Evolutionary conservation across 2,888 invertebrate genomes (phyloP).

Genomic region (Cephus spinipes): DNA sequence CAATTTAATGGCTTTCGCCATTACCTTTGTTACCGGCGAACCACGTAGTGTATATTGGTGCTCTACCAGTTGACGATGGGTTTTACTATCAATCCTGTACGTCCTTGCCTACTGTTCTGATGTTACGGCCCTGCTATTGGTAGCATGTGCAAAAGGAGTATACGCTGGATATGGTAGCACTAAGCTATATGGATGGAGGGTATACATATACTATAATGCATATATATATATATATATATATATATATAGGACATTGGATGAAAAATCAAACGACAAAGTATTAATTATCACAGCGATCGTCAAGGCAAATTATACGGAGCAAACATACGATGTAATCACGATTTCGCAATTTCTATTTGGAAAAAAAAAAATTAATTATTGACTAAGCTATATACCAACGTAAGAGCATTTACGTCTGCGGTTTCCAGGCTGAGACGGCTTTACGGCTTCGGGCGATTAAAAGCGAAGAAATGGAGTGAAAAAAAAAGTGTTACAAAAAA

Average conservation of each 20-base stretch:
- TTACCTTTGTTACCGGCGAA: conserved; percentile 5
- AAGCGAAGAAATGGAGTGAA: not conserved
- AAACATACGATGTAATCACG: not conserved
- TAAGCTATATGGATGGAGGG: not conserved
- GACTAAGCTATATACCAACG: not conserved
- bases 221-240: not conserved
- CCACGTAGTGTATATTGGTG: conserved; percentile 1
- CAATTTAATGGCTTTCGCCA: conserved; percentile 8
- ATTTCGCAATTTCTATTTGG: conserved; percentile 16
- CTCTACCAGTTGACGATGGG: not conserved
- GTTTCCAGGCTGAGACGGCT: not conserved
- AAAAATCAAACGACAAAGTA: conserved; percentile 40
- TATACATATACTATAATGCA: not conserved
- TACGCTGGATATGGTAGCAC: not conserved
- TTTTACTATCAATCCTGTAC: not conserved
- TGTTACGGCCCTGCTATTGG: not conserved
- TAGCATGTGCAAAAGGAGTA: not conserved
- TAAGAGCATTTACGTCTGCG: not conserved
- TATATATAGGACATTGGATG: not conserved
- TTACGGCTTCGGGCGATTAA: not conserved
- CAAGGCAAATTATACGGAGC: conserved; percentile 34
- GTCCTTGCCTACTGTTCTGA: not conserved
- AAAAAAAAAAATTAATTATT: conserved; percentile 21
- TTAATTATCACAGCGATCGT: conserved; percentile 47
- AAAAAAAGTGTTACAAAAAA: too few relatives aligned